Conservation (phyloP, 2,797 vertebrate genomes). For the Gadopsis marmoratus region DNA sequence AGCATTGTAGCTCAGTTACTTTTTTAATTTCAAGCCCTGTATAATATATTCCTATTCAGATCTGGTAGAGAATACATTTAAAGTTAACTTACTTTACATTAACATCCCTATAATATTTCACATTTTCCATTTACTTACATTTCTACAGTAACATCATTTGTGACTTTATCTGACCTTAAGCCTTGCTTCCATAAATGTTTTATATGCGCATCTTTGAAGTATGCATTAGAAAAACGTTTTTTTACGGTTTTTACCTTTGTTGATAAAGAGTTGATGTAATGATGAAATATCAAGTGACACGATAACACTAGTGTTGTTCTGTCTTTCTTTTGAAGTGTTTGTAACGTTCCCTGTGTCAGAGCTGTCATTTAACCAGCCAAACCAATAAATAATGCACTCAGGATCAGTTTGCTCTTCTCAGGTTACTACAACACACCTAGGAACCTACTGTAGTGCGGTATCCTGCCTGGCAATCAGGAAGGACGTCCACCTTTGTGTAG, state of each 20-base stretch:
- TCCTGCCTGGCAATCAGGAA: not conserved
- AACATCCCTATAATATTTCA: not conserved
- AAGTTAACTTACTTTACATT: not conserved
- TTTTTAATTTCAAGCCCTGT: no score
- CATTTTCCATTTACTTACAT: not conserved
- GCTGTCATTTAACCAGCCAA: slow-evolving; percentile 57
- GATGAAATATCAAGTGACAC: no score
- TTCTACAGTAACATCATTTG: not conserved
- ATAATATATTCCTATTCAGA: no score
- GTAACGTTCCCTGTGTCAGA: slow-evolving; percentile 12
- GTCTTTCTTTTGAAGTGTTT: not conserved
- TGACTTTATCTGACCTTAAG: not conserved
- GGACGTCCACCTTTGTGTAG: not conserved
- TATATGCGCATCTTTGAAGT: no score
- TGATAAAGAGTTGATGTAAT: no score
- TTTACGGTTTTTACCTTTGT: no score
- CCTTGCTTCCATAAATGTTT: no score
- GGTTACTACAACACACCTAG: slow-evolving; percentile 50
- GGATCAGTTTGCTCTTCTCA: slow-evolving; percentile 62
- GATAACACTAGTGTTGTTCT: not conserved
- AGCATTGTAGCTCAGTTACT: no score
- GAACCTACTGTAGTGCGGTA: not conserved
- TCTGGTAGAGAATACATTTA: not conserved
- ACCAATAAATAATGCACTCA: slow-evolving; percentile 76
- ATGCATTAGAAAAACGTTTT: no score